Base-by-base conservation (phyloP, 2,888 invertebrate species). In the Panorpa germanica region DNA sequence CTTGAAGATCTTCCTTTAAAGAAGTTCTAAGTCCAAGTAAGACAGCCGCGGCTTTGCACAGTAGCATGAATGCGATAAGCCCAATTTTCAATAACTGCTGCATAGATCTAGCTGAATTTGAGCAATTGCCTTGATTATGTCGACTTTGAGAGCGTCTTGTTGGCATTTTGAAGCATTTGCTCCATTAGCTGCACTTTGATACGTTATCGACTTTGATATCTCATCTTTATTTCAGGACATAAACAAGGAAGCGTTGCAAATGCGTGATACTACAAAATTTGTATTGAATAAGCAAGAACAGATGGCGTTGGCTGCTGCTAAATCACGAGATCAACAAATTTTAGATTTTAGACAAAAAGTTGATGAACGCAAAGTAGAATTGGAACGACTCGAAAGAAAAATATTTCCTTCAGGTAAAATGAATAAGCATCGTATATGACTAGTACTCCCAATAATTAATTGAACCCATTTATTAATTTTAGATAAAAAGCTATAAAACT, bases 311-410 rank as follows among this genome's bases (percentile, higher is more conserved):
- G 63, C 66, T 21, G 67, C 70, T 0, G 71, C 71, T 14, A 70
- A 70, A 39, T 57, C 65, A 4, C 62, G 81, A 1, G 72, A 72
- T 5, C 55, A 61, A 0, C 70, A 71, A 43, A 59, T 68, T 0
- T 48, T 60, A 0, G 70, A 66, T 48, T 72, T 67, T 38, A 67
- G 73, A 35, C 68, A 69, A 38, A 59, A 74, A 31, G 77, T 83
- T 12, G 69, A 69, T 15, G 73, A 73, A 30, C 58, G 78, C 6
- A 72, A 70, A 43, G 48, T 64, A 11, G 80, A 83, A 40, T 47
- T 83, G 12, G 81, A 83, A 47, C 65, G 72, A 30, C 52, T 83
- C 34, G 83, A 83, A 43, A 68, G 77, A 37, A 64, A 74, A 43
- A 70, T 82, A 27, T 80, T 80, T 43, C 70, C 76, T 8, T 63